These are phyloP conservation scores for Bugula neritina DNA, from an alignment of 2,888 invertebrate species.

Conservation along the genomic window DNA sequence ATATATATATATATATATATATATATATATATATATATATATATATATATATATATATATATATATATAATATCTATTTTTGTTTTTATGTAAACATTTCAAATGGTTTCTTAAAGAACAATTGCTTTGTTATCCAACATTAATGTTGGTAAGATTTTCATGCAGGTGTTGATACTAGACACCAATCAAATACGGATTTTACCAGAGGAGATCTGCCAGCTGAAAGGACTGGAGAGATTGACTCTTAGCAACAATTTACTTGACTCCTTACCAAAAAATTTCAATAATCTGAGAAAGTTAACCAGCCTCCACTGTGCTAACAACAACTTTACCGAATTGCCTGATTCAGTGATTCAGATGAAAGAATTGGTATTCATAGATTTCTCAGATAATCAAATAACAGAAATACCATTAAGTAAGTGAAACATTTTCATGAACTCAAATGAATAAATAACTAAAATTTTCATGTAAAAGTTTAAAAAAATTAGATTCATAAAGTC, in stretches of 20 bases:
- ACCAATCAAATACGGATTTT: constrained; percentile 47
- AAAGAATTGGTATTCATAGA: constrained; percentile 50
- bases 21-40: too few relatives aligned
- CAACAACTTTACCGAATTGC: constrained; percentile 50
- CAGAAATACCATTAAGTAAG: constrained; percentile 36
- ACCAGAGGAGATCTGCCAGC: constrained; percentile 43
- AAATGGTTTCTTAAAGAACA: too few relatives aligned
- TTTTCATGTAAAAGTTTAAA: too few relatives aligned
- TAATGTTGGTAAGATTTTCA: too few relatives aligned
- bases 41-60: too few relatives aligned
- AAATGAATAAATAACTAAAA: too few relatives aligned
- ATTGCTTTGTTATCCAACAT: too few relatives aligned
- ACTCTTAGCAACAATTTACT: constrained; percentile 51
- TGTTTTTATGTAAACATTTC: too few relatives aligned
- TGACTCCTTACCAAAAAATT: constrained; percentile 39
- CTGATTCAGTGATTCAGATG: constrained; percentile 35
- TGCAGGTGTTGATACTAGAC: constrained; percentile 46
- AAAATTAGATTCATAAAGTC: too few relatives aligned
- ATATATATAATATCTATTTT: too few relatives aligned
- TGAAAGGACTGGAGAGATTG: constrained; percentile 45
- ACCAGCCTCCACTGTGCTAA: constrained; percentile 50
- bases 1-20: too few relatives aligned
- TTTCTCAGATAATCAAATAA: constrained; percentile 51
- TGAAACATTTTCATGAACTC: not conserved
- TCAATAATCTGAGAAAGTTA: constrained; percentile 41